Base-by-base conservation (phyloP, 2,113 vertebrate species). In the Chamaetylas fuelleborni region DNA sequence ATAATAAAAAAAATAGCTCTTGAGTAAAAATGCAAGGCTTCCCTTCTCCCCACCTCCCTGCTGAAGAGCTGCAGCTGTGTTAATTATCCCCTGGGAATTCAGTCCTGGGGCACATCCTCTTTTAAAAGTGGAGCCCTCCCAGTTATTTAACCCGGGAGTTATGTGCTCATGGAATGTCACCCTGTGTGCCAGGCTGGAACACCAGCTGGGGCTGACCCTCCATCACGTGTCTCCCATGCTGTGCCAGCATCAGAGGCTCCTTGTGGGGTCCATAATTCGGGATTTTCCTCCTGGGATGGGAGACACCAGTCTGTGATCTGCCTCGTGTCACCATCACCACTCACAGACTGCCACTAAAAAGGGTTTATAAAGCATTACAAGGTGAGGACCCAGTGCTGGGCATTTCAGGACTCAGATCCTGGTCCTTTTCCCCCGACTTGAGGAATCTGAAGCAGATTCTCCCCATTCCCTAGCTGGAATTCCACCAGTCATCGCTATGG, bases 301-400 rank as follows among this genome's bases (percentile, higher is more conserved):
- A 81, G 56, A 36, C 8, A 4, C 22, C 15, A 20, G 7, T 14
- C 2, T 43, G n/a, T 5, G 53, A 65, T 16, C 5, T n/a, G 23
- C 26, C 8, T 2, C 0, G 0, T 10, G 33, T 36, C 38, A 38
- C 33, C 24, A 29, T 9, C 40, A 20, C 31, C 2, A 0, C 36
- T 31, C 4, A 8, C 22, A 43, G 47, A 13, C 8, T 31, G 42
- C 18, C 34, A 28, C 48, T 36, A 33, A 67, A 34, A 45, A 19
- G 56, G 22, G 6, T 33, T 51, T 40, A 7, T 2, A 17, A 19
- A 53, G 1, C 11, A 12, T 10, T 48, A 11, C 0, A 38, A 23
- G 45, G 31, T 53, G 22, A 57, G 56, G n/a, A n/a, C 10, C 4
- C 72, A 50, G 34, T 0, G 0, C 25, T 33, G 50, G 23, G 8